phyloP scores from a whole-genome alignment of 2,888 invertebrate genomes.

The Spodoptera littoralis region DNA sequence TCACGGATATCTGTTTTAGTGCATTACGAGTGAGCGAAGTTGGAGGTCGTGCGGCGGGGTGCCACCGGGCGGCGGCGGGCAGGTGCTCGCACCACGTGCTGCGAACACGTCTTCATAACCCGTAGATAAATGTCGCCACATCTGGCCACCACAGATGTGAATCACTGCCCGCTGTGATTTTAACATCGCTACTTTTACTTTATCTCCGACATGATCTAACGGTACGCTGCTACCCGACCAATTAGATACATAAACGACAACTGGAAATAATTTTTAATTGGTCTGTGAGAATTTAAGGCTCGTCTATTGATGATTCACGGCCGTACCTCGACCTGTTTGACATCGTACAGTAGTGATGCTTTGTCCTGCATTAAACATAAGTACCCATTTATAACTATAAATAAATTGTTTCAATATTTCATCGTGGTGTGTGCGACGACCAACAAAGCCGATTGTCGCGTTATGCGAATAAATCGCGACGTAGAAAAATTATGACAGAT shows the following conservation, averaged over 20 bases:
- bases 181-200: slow-evolving; percentile 73
- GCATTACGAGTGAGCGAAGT: slow-evolving; percentile 56
- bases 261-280: slow-evolving; percentile 77
- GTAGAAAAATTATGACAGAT: slow-evolving; percentile 89
- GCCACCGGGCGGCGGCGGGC: slow-evolving; percentile 62
- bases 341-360: slow-evolving; percentile 69
- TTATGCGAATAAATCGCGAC: slow-evolving; percentile 85
- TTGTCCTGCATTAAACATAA: slow-evolving; percentile 67
- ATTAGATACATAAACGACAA: slow-evolving; percentile 72
- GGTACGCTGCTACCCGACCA: slow-evolving; percentile 68
- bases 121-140: slow-evolving; percentile 68
- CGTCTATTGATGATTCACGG: slow-evolving; percentile 72
- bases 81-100: slow-evolving; percentile 78
- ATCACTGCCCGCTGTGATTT: slow-evolving; percentile 76
- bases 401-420: slow-evolving; percentile 80
- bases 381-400: slow-evolving; percentile 71
- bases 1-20: slow-evolving; percentile 65
- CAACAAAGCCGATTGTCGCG: slow-evolving; percentile 83
- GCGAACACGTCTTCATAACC: slow-evolving; percentile 69
- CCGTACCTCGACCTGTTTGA: slow-evolving; percentile 58
- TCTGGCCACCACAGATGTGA: slow-evolving; percentile 73
- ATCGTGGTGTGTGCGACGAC: slow-evolving; percentile 66
- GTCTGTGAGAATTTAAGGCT: slow-evolving; percentile 69
- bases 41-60: slow-evolving; percentile 71
- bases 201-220: slow-evolving; percentile 69